phyloP scores from a whole-genome alignment of 1,140 invertebrate species.

The Temnothorax curvispinosus region DNA sequence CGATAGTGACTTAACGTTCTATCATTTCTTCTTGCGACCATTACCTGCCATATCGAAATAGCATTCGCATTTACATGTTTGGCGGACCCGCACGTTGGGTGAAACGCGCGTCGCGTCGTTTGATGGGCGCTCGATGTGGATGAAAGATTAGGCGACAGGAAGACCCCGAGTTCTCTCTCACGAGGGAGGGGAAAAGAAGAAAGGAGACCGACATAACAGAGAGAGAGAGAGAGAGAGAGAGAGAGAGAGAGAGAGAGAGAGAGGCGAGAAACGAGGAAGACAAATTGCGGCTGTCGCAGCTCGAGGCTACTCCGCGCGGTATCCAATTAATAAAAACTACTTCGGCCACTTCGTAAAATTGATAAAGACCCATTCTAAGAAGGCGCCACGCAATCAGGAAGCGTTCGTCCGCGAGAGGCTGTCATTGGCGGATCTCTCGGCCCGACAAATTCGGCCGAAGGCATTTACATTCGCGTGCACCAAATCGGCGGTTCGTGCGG shows the following conservation, averaged over 20 bases:
- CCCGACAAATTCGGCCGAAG: slow-evolving; percentile 72
- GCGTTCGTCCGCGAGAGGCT: slow-evolving; percentile 48
- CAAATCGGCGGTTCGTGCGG: slow-evolving; percentile 70
- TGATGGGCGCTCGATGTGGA: slow-evolving; percentile 41
- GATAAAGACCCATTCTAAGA: slow-evolving; percentile 70
- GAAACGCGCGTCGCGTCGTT: slow-evolving; percentile 46
- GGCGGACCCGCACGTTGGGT: neutral
- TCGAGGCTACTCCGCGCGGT: slow-evolving; percentile 58
- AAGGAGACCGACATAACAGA: neutral
- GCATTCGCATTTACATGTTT: slow-evolving; percentile 41
- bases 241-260: neutral
- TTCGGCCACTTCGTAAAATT: slow-evolving; percentile 68
- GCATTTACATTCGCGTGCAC: slow-evolving; percentile 75
- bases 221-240: neutral
- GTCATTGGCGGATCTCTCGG: slow-evolving; percentile 70
- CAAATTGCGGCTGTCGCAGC: slow-evolving; percentile 55
- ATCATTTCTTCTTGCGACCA: slow-evolving; percentile 42
- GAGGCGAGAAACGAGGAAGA: slow-evolving; percentile 48
- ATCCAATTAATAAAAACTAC: slow-evolving; percentile 74
- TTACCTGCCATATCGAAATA: slow-evolving; percentile 23
- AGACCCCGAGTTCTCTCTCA: slow-evolving; percentile 14
- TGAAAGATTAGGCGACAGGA: slow-evolving; percentile 31
- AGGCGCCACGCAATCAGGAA: slow-evolving; percentile 70
- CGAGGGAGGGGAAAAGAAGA: neutral
- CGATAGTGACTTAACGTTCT: slow-evolving; percentile 29